A percentile compares a stretch with the other conserved stretches of the same genome.
phyloP scores from a whole-genome alignment of 2,888 invertebrate species.

The Thereva unica region DNA sequence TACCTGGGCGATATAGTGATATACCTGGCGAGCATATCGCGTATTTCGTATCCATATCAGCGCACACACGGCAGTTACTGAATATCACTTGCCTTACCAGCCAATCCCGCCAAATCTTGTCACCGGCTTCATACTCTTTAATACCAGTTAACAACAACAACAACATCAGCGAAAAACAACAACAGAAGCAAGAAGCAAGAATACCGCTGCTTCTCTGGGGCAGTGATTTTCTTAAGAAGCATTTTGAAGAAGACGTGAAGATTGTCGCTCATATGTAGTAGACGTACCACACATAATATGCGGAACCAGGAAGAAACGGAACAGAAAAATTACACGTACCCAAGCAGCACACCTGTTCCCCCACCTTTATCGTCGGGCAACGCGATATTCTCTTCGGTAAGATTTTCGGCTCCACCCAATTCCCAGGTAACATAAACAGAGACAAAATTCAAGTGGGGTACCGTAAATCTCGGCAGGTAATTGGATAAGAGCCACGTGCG shows the following conservation, averaged over 20 bases:
- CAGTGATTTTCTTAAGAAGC: too few species aligned
- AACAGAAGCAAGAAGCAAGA: too few species aligned
- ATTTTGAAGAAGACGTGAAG: too few species aligned
- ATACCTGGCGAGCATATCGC: slow-evolving; percentile 16
- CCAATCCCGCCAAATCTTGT: slow-evolving; percentile 26
- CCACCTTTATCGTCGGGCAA: slow-evolving; percentile 19
- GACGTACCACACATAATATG: slow-evolving; percentile 16
- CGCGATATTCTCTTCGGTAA: not conserved
- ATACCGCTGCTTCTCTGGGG: too few species aligned
- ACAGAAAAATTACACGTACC: slow-evolving; percentile 21
- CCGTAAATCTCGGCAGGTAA: slow-evolving; percentile 32
- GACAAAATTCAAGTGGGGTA: slow-evolving; percentile 11
- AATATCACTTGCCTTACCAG: not conserved
- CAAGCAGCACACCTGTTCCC: slow-evolving; percentile 29
- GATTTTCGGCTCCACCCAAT: slow-evolving; percentile 31
- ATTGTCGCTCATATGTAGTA: slow-evolving; percentile 18
- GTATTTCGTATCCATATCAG: not conserved
- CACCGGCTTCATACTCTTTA: not conserved
- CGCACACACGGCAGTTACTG: not conserved
- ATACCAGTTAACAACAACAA: not conserved
- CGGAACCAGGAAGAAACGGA: slow-evolving; percentile 35
- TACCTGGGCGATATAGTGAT: not conserved
- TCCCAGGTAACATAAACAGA: slow-evolving; percentile 11
- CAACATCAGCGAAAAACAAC: not conserved
- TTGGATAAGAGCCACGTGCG: slow-evolving; percentile 35